Base-by-base conservation (phyloP, 2,797 vertebrate species). In the Forpus xanthops region DNA sequence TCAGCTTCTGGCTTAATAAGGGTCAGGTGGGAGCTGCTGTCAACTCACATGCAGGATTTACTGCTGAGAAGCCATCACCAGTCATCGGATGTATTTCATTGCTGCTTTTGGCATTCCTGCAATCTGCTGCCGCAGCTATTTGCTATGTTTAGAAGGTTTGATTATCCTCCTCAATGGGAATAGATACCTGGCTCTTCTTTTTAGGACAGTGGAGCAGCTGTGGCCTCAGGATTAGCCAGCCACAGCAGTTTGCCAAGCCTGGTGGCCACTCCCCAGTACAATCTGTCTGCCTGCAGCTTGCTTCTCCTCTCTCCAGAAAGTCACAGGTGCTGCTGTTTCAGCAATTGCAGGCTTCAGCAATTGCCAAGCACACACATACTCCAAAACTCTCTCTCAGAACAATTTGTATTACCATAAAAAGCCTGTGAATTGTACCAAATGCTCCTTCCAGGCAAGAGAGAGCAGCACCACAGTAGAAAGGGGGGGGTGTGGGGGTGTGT, bases 401-500 rank as follows among this genome's bases (percentile, higher is more conserved):
- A 78, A 23, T 1, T 1, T 13, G 12, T 15, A 9, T 13, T 39
- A 9, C 8, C 39, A 15, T 27, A 35, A 49, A 61, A 78, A 68
- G 4, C 17, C 66, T 44, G 35, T 17, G 37, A 56, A 49, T 27
- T 16, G 7, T 5, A 76, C 27, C 31, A 55, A 88, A 33, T 11
- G 3, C 33, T 82, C 41, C 28, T 87, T 31, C 33, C 11, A 23
- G 41, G 35, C 76, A 56, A 47, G 9, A 18, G 55, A 33, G 5
- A 79, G 28, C 53, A 73, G 6, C 18, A 19, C 4, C 11, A 5
- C 35, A 31, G 39, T 2, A 23, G 42, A 56, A 81, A 33, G 13
- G 19, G 9, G 33, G 13, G 8, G 11, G 30, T 8, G 2, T 2
- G n/a, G n/a, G n/a, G n/a, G 1, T 9, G 6, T 1, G 8, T 15